These are phyloP conservation scores for Ditylenchus dipsaci DNA, from an alignment of 1,140 invertebrate genomes.

Conservation along the genomic window DNA sequence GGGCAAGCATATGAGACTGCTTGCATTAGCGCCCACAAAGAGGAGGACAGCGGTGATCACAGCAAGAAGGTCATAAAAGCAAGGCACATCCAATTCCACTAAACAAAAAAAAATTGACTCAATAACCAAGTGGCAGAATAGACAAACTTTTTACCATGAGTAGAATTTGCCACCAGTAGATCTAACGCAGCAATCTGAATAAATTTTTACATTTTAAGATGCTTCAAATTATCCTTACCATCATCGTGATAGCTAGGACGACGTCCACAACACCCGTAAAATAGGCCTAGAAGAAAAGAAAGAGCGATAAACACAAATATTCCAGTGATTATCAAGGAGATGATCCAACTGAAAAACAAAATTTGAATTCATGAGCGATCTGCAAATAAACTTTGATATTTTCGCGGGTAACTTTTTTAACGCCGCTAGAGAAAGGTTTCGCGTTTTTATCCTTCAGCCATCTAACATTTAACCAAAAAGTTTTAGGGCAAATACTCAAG, in stretches of 20 bases:
- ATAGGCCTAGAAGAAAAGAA: conserved; percentile 51
- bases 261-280: conserved; percentile 55
- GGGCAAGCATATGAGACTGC: conserved; percentile 51
- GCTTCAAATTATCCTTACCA: background rate
- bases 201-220: too few species aligned
- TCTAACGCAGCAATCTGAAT: conserved; percentile 51
- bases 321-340: conserved; percentile 45
- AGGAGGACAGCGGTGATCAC: conserved; percentile 42
- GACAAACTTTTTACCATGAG: conserved; percentile 39
- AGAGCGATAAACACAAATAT: conserved; percentile 52
- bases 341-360: conserved; percentile 46
- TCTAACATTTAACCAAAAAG: too few species aligned
- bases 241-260: conserved; percentile 54
- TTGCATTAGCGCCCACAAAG: conserved; percentile 47
- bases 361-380: background rate
- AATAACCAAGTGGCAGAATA: background rate
- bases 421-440: too few species aligned
- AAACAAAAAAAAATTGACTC: conserved; percentile 13
- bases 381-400: background rate
- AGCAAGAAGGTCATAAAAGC: conserved; percentile 39
- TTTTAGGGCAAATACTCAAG: too few species aligned
- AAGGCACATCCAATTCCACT: conserved; percentile 53
- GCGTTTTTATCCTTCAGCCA: too few species aligned
- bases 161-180: conserved; percentile 51
- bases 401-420: too few species aligned